phyloP scores from a whole-genome alignment of 1,140 invertebrate species.

The Olivierus martensii region DNA sequence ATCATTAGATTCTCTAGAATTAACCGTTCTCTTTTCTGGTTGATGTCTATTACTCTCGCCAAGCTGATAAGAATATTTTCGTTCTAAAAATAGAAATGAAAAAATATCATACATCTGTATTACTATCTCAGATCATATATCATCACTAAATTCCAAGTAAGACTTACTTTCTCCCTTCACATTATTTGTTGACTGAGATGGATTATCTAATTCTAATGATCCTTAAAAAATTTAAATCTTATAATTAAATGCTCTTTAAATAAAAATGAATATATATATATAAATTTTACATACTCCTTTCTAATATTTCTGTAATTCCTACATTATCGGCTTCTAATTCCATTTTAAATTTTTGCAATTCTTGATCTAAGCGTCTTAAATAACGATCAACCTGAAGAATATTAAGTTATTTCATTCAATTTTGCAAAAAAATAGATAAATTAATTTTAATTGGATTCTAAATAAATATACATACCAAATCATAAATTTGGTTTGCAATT shows the following conservation, averaged over 20 bases:
- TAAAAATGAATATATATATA: background rate
- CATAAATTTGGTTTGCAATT: slow-evolving; percentile 85
- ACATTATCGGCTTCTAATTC: slow-evolving; percentile 96
- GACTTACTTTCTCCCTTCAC: slow-evolving; percentile 37
- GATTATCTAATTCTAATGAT: slow-evolving; percentile 37
- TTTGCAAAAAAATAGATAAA: background rate
- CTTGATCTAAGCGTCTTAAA: slow-evolving; percentile 78
- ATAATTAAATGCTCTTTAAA: background rate
- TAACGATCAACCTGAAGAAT: slow-evolving; percentile 56
- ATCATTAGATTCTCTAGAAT: slow-evolving; percentile 33
- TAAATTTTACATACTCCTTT: slow-evolving; percentile 46
- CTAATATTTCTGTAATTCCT: slow-evolving; percentile 90
- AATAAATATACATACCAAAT: slow-evolving; percentile 42
- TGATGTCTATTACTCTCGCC: too few species aligned
- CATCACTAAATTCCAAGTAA: too few species aligned
- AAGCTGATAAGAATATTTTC: too few species aligned
- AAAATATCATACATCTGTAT: too few species aligned
- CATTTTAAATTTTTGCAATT: slow-evolving; percentile 94
- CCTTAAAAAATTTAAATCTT: slow-evolving; percentile 23
- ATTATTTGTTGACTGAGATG: slow-evolving; percentile 24
- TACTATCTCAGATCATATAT: too few species aligned
- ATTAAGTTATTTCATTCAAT: background rate
- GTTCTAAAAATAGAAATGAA: too few species aligned
- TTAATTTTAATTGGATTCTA: background rate
- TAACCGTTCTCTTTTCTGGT: slow-evolving; percentile 1